These are phyloP conservation scores for Ostrea edulis DNA, from an alignment of 1,140 invertebrate genomes.

Conservation along the genomic window DNA sequence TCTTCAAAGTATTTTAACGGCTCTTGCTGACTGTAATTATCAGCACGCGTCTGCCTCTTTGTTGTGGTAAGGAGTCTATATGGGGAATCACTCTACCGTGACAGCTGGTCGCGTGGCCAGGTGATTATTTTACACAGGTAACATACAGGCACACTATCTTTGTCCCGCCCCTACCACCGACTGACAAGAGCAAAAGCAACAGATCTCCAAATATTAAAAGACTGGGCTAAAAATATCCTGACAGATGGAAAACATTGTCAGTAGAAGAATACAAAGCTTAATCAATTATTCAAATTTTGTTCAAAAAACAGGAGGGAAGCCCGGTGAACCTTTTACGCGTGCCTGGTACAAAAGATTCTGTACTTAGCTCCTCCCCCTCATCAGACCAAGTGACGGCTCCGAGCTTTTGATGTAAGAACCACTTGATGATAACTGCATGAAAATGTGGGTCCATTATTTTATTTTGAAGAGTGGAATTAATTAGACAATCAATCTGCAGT, in stretches of 20 bases:
- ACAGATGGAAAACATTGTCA: conserved; percentile 30
- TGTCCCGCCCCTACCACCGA: neutral
- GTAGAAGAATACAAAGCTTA: conserved; percentile 5
- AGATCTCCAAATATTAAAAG: conserved; percentile 17
- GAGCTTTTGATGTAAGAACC: conserved; percentile 31
- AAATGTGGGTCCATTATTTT: conserved; percentile 19
- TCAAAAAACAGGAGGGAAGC: conserved; percentile 16
- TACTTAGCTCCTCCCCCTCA: neutral
- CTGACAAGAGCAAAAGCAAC: conserved; percentile 17
- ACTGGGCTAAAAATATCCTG: conserved; percentile 4
- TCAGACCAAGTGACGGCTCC: neutral
- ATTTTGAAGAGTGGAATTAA: conserved; percentile 34
- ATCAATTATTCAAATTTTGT: conserved; percentile 20
- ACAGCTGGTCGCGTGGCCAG: conserved; percentile 37
- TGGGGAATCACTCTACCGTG: conserved; percentile 28
- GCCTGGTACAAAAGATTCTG: neutral
- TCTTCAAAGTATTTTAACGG: conserved; percentile 23
- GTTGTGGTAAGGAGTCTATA: conserved; percentile 1
- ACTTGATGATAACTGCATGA: conserved; percentile 34
- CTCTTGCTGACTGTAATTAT: conserved; percentile 29
- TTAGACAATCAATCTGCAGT: neutral
- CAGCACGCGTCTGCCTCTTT: conserved; percentile 14
- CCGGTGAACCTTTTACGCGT: neutral
- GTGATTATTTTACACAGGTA: conserved; percentile 39
- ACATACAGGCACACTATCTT: neutral